Evolutionary conservation across 2,113 vertebrate genomes (phyloP), one percentile per base, ranked within the genome.

Genomic region (Aythya baeri): DNA sequence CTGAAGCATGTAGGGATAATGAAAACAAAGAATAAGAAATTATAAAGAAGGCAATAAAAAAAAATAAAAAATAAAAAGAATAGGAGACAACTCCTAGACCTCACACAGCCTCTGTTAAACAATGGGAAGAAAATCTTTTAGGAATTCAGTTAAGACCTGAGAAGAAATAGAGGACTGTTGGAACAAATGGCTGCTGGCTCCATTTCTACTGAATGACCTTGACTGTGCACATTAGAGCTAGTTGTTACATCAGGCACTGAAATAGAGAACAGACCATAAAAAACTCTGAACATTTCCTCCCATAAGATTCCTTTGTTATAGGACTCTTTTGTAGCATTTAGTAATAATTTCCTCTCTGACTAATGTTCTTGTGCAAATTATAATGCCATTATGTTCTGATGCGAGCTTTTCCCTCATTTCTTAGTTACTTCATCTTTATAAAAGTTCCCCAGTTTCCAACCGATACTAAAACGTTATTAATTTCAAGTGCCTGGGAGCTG

Each of bases 261-360:
- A 97, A 97, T 59, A 94, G 82, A 95, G 95, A 97, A 95, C 93
- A 97, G 92, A 92, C 83, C 89, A 95, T 96, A 95, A 97, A 96
- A 96, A 92, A 46, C 94, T 81, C 86, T n/a, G 91, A 94, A 96
- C 74, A 95, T 94, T 97, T 97, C 96, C 93, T 97, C 95, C 95
- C 96, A 93, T 94, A 92, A 95, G 92, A 92, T 93, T 94, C 92
- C 77, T 94, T 97, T 97, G 95, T 97, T 97, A 91, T 79, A 93
- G 74, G 91, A 62, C 93, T 93, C 89, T 93, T 90, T 94, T 94
- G 86, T 91, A 97, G 86, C 92, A 91, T 95, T 97, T 96, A 96
- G 91, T 93, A 96, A 95, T 95, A 81, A 96, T 94, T 96, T 93
- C 95, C 95, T 97, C 95, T 89, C 92, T 97, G 96, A 96, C 88